A percentile compares a stretch with the other conserved stretches of the same genome.
Evolutionary conservation across 2,797 vertebrate species (phyloP).

Genomic region (Rhinophrynus dorsalis): DNA sequence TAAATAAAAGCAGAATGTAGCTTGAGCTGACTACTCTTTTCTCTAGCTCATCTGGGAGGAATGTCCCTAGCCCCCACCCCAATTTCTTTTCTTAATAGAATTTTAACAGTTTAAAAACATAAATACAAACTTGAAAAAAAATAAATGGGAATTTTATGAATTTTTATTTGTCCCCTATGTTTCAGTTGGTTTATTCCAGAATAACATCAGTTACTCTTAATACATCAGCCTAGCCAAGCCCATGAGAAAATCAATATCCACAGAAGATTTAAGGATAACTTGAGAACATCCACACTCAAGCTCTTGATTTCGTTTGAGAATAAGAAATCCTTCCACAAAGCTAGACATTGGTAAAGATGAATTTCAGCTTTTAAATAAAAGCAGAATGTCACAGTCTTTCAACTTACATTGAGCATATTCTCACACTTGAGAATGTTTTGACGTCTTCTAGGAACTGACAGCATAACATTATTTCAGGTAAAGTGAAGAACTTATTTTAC

Average conservation of each 20-base stretch:
- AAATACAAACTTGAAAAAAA: too few relatives aligned
- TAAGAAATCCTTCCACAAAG: background rate
- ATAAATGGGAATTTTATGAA: too few relatives aligned
- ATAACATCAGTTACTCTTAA: too few relatives aligned
- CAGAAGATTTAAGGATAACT: background rate
- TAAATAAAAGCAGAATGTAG: background rate
- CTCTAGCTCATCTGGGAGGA: too few relatives aligned
- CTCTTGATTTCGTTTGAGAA: constrained; percentile 7
- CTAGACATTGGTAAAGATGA: background rate
- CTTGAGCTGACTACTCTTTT: too few relatives aligned
- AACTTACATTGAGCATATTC: background rate
- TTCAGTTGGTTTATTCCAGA: too few relatives aligned
- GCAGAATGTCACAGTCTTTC: background rate
- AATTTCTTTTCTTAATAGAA: too few relatives aligned
- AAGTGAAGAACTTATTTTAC: background rate
- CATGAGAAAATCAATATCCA: background rate
- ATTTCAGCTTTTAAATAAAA: constrained; percentile 9
- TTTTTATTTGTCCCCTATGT: too few relatives aligned
- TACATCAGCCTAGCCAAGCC: too few relatives aligned
- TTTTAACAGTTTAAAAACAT: too few relatives aligned
- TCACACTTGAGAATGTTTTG: background rate
- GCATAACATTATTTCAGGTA: background rate
- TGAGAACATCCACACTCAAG: background rate
- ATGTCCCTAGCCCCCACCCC: too few relatives aligned
- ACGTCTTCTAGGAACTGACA: background rate